Evolutionary conservation across 2,888 invertebrate species (phyloP), one percentile per base, ranked within the genome.

Genomic region (Caenorhabditis wallacei): DNA sequence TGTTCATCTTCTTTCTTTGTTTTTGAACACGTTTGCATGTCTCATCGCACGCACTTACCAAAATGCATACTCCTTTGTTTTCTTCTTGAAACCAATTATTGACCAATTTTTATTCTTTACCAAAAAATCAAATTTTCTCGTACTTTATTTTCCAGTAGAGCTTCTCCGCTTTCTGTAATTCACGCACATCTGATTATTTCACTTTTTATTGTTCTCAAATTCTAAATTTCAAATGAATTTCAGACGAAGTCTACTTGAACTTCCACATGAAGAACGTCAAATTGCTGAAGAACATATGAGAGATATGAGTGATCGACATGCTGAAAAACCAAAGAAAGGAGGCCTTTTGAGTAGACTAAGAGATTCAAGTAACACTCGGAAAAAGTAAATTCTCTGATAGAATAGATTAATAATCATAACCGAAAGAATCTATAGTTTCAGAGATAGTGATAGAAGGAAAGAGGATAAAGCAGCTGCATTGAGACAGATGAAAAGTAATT

Each of bases 321-420:
- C 84, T 54, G 87, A 88, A 46, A 76, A 86, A 54, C 88, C 86
- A 22, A 90, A 90, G 82, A 91, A 90, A 69, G 84, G 86, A n/a
- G 89, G 90, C 8, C 79, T 91, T 22, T 70, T 91, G 53, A 89
- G 89, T 84, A 69, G 92, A 88, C 71, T 91, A 48, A 79, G 91
- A 80, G 86, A 92, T 88, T 64, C 92, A 88, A 82, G 91, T 84
- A 63, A 92, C 57, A 87, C 82, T 56, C 68, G 89, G 30, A 88
- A 87, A 69, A 85, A 87, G 85, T 86, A 66, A 80, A 63, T 43
- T 20, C 16, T 1, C 5, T 20, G 30, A 30, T 30, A 30, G 30
- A 30, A 30, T 30, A 30, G 30, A 30, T 30, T 8, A 30, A 8
- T 30, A 5, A 8, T 30, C 4, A 30, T n/a, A 57, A 69, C 69